Percentiles rank a stretch among this genome's conserved stretches.
phyloP scores from a whole-genome alignment of 2,888 invertebrate species.

The Synergus itoensis region DNA sequence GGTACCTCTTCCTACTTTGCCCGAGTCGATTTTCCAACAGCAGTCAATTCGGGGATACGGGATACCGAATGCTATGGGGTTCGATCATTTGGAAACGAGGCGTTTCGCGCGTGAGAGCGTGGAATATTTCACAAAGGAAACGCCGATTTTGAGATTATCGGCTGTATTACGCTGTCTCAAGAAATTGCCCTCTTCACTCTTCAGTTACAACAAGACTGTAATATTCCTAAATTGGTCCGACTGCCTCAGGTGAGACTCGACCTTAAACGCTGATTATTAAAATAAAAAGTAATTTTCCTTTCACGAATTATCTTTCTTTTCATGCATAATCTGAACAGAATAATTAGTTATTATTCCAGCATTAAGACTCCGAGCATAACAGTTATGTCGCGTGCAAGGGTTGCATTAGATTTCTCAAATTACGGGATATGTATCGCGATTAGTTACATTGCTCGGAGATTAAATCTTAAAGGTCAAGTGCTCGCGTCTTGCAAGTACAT shows the following conservation, averaged over 20 bases:
- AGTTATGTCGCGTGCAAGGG: not conserved
- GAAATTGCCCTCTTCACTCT: not conserved
- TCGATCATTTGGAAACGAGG: conserved; percentile 21
- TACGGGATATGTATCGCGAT: conserved; percentile 36
- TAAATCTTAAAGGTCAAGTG: conserved; percentile 37
- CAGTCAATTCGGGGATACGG: not conserved
- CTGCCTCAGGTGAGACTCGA: not conserved
- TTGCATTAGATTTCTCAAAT: conserved; percentile 27
- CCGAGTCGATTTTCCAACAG: conserved; percentile 30
- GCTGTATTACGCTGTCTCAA: conserved; percentile 15
- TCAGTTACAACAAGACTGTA: conserved; percentile 8
- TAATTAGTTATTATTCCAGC: not conserved
- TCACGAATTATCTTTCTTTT: not conserved
- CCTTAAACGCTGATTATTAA: not conserved
- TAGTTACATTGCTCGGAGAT: conserved; percentile 15
- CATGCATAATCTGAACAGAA: not conserved
- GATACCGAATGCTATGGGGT: conserved; percentile 9
- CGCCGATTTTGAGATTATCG: conserved; percentile 5
- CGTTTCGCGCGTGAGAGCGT: conserved; percentile 13
- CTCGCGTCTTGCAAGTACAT: conserved; percentile 27
- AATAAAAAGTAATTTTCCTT: not conserved
- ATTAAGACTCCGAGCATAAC: not conserved
- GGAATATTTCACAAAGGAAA: conserved; percentile 5
- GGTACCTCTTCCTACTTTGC: conserved; percentile 42
- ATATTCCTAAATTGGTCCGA: conserved; percentile 2